Evolutionary conservation across 2,888 invertebrate species (phyloP).

Genomic region (Cremastinae sp.): DNA sequence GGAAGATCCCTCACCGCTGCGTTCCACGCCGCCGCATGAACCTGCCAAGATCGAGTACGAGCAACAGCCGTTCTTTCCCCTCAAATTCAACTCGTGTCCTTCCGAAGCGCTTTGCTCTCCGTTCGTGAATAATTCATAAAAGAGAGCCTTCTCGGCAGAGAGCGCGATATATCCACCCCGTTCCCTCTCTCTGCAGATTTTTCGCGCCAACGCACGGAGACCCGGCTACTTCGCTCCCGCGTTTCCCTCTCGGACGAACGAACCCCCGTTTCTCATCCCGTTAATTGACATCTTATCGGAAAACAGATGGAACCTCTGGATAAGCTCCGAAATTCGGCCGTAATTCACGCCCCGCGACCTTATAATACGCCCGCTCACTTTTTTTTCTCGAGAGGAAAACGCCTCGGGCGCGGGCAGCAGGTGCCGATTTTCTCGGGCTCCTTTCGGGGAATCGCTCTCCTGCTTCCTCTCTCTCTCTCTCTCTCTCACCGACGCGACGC

Average conservation of each 20-base stretch:
- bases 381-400: constrained; percentile 2
- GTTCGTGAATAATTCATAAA: constrained; percentile 55
- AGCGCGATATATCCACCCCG: constrained; percentile 29
- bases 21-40: neutral
- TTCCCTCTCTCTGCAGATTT: constrained; percentile 47
- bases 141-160: constrained; percentile 27
- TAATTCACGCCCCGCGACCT: neutral
- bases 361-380: constrained; percentile 1
- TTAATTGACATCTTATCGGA: neutral
- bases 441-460: constrained; percentile 1
- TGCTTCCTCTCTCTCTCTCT: constrained; percentile 31
- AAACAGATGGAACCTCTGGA: neutral
- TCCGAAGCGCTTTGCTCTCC: constrained; percentile 15
- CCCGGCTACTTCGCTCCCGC: neutral
- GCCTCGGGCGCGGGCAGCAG: constrained; percentile 34
- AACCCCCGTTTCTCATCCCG: too few species aligned
- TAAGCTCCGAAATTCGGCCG: neutral
- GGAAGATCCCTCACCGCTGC: too few species aligned
- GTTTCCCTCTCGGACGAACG: neutral
- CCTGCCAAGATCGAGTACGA: constrained; percentile 14
- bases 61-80: constrained; percentile 47
- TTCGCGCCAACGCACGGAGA: constrained; percentile 37
- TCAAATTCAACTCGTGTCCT: constrained; percentile 18
- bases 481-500: too few species aligned
- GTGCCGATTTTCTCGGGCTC: constrained; percentile 22